Conservation (phyloP, 2,113 vertebrate species). For the Dasypus novemcinctus region DNA sequence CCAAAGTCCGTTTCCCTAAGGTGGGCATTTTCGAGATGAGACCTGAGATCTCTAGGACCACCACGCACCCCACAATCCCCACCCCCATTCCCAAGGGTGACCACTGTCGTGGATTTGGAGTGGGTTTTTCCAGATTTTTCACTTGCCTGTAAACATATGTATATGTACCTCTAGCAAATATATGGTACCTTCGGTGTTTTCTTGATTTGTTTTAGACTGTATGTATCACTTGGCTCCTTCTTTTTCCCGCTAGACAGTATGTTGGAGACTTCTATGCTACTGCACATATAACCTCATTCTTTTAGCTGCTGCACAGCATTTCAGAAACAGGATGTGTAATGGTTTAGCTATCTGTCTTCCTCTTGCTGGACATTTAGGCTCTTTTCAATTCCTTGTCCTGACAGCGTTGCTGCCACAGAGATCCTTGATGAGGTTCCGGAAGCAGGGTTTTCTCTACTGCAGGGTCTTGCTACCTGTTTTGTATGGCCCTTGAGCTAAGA, state of each 20-base stretch:
- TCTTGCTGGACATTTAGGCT: background rate
- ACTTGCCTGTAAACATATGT: background rate
- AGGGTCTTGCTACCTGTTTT: background rate
- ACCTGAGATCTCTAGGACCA: background rate
- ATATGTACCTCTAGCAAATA: background rate
- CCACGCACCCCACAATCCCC: background rate
- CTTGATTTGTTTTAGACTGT: background rate
- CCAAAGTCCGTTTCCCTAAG: too few species aligned
- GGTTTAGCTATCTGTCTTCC: background rate
- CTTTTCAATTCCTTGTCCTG: background rate
- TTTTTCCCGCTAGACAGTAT: background rate
- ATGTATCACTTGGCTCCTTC: background rate
- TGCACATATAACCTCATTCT: background rate
- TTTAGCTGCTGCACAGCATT: background rate
- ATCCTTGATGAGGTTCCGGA: background rate
- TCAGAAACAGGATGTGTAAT: background rate
- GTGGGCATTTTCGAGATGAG: slow-evolving; percentile 8
- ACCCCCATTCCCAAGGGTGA: background rate
- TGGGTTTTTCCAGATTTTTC: background rate
- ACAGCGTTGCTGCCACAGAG: background rate
- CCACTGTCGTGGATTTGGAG: background rate
- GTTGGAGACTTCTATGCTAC: background rate
- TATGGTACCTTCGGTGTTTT: background rate
- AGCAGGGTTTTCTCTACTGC: background rate
- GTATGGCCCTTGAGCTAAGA: background rate